phyloP scores from a whole-genome alignment of 2,888 invertebrate genomes.

The Myathropa florea region DNA sequence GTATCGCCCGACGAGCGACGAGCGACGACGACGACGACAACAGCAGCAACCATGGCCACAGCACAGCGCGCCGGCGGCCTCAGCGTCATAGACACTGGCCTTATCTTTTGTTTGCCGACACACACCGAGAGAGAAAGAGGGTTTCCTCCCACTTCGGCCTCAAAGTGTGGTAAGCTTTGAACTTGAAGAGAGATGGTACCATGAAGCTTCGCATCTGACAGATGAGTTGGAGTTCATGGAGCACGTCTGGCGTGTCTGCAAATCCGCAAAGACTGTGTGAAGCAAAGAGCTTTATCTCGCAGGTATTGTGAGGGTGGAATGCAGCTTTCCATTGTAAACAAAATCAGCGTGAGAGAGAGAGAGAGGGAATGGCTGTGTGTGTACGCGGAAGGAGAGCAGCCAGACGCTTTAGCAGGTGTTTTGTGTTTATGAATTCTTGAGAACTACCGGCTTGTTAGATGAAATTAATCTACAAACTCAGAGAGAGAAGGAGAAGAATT shows the following conservation, averaged over 20 bases:
- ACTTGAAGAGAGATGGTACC: constrained; percentile 53
- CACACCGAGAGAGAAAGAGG: constrained; percentile 45
- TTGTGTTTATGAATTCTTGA: constrained; percentile 38
- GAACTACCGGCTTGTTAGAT: constrained; percentile 22
- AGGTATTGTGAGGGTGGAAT: constrained; percentile 26
- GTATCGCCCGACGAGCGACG: constrained; percentile 34
- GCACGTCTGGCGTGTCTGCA: constrained; percentile 31
- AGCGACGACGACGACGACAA: neutral
- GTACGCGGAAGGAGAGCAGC: constrained; percentile 1
- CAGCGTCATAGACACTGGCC: constrained; percentile 43
- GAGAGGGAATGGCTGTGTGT: neutral
- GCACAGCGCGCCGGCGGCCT: constrained; percentile 18
- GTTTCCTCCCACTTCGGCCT: constrained; percentile 52
- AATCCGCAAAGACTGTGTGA: neutral
- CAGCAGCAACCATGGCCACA: neutral
- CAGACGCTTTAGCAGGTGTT: constrained; percentile 47
- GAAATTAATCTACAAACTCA: constrained; percentile 1
- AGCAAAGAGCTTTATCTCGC: constrained; percentile 21
- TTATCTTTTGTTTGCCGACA: constrained; percentile 67
- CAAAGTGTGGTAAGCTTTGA: constrained; percentile 58
- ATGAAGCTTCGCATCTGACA: constrained; percentile 31
- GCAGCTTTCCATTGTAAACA: constrained; percentile 62
- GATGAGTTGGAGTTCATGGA: constrained; percentile 15
- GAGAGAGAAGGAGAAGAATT: neutral
- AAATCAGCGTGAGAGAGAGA: neutral